Base-by-base conservation (phyloP, 1,140 invertebrate species). In the Pteromalus puparum region DNA sequence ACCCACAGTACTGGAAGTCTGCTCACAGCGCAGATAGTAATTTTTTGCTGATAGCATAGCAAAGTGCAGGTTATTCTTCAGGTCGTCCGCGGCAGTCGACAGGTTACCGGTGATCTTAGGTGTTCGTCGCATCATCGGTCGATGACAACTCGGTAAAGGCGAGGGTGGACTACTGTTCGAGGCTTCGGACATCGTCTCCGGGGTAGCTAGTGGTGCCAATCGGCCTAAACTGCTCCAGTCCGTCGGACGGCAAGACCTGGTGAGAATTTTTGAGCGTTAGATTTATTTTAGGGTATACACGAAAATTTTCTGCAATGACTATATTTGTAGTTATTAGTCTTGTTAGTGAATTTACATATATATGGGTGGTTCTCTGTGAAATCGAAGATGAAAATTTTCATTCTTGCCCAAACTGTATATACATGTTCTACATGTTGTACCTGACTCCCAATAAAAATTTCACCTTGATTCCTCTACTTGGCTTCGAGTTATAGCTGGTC, bases 121-220 rank as follows among this genome's bases (percentile, higher is more conserved):
- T 3, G 95, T 95, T 77, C 95, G 91, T 77, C 95, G 90, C 94
- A 96, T 94, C 94, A 96, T 94, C 65, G 91, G 91, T 28, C 92
- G 88, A 0, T 89, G 90, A 24, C 88, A 88, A 42, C 91, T 89
- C 6, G 90, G 89, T 6, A 90, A 82, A 18, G 91, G 92, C 10
- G 92, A 92, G 12, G 92, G 91, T 48, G 92, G 91, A 82, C 88
- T 95, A 87, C 95, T 95, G 87, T 95, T 95, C 0, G 96, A 97
- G 7, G 96, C 94, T 90, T 97, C 97, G 0, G 97, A 97, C 3
- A 97, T 90, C 1, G 96, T 97, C 90, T 98, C 97, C 1, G 97
- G 97, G 38, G 97, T 97, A 1, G 97, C 97, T 28, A 98, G 89
- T 0, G 97, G 97, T 0, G 97, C 97, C 28, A 96, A 91, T 18